Evolutionary conservation across 2,888 invertebrate species (phyloP).

Genomic region (Phortica okadai): DNA sequence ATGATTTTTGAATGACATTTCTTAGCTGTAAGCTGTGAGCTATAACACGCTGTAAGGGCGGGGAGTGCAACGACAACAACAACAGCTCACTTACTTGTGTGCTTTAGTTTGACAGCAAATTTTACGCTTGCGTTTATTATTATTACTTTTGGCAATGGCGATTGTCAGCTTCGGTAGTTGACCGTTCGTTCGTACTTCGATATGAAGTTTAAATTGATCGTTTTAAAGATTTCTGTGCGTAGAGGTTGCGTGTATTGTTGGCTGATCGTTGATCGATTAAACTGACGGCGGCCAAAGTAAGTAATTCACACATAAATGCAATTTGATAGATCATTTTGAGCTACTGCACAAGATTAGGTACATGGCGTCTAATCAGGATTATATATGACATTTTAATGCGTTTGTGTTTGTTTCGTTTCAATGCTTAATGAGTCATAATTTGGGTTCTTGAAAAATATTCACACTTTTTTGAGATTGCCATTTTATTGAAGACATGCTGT

Average conservation of each 20-base stretch:
- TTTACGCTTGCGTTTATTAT: slow-evolving; percentile 49
- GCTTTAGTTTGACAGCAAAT: slow-evolving; percentile 28
- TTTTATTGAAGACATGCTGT: too few relatives aligned
- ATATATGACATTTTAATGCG: not conserved
- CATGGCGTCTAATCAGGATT: not conserved
- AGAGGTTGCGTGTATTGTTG: slow-evolving; percentile 34
- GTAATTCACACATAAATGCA: not conserved
- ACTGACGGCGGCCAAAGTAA: too few relatives aligned
- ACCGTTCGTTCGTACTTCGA: not conserved
- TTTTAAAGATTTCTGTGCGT: slow-evolving; percentile 14
- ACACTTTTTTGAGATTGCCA: too few relatives aligned
- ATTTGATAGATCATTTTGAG: slow-evolving; percentile 15
- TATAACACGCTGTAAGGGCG: not conserved
- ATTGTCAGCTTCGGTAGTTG: not conserved
- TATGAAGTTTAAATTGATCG: slow-evolving; percentile 25
- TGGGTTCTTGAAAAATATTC: too few relatives aligned
- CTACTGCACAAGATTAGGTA: not conserved
- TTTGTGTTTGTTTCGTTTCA: not conserved
- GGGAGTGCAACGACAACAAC: not conserved
- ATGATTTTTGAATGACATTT: slow-evolving; percentile 40
- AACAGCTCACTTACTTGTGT: slow-evolving; percentile 7
- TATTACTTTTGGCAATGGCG: slow-evolving; percentile 42
- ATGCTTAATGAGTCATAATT: too few relatives aligned
- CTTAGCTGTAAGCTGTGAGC: slow-evolving; percentile 20
- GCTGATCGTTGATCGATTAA: slow-evolving; percentile 45